phyloP scores from a whole-genome alignment of 2,113 vertebrate genomes.

The Nyctereutes procyonoides region DNA sequence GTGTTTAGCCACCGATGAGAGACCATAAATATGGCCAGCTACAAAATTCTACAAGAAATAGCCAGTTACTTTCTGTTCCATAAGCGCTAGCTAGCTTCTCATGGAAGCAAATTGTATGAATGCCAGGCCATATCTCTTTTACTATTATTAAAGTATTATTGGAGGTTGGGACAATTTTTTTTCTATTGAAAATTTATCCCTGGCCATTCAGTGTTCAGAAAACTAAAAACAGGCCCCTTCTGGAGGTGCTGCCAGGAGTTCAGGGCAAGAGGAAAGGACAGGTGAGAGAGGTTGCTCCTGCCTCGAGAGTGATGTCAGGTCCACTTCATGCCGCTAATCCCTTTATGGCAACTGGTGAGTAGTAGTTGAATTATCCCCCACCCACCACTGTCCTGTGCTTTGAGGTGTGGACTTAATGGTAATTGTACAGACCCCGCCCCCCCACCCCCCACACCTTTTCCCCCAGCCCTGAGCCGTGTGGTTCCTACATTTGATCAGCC shows the following conservation, averaged over 20 bases:
- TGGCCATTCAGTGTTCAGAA: slow-evolving; percentile 5
- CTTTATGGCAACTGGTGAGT: not conserved
- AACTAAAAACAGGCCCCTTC: not conserved
- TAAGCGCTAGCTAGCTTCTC: slow-evolving; percentile 18
- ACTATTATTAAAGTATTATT: not conserved
- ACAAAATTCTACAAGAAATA: not conserved
- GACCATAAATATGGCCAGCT: not conserved
- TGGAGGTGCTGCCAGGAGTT: not conserved
- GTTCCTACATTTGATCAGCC: not conserved
- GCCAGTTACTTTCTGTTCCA: not conserved
- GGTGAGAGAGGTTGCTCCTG: not conserved
- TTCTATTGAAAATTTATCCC: not conserved
- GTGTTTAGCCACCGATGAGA: not conserved
- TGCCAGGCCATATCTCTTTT: not conserved
- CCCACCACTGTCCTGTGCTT: not conserved
- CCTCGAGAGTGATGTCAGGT: not conserved
- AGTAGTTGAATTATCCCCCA: not conserved
- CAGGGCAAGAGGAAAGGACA: not conserved
- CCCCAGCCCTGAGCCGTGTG: not conserved
- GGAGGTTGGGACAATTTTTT: not conserved
- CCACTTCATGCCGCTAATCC: not conserved
- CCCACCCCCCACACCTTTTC: too few species aligned
- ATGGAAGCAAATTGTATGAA: not conserved
- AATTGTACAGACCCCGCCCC: not conserved
- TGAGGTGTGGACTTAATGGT: not conserved